phyloP scores from a whole-genome alignment of 2,888 invertebrate species.

The Eupithecia insigniata region DNA sequence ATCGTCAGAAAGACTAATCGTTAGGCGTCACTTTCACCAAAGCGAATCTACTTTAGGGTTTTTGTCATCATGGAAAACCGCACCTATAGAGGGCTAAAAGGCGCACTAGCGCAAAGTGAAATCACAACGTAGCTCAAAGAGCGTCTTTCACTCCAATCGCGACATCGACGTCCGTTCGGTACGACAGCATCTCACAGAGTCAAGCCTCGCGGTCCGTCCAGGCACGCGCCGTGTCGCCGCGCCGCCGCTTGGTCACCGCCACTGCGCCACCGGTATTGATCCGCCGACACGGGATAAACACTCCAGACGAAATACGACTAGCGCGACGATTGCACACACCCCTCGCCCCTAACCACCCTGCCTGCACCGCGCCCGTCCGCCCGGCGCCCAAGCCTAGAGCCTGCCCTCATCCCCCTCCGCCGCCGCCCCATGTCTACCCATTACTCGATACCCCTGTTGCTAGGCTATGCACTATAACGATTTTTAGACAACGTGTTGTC shows the following conservation, averaged over 20 bases:
- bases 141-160: slow-evolving; percentile 81
- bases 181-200: slow-evolving; percentile 83
- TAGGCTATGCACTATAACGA: slow-evolving; percentile 57
- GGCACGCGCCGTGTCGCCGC: slow-evolving; percentile 79
- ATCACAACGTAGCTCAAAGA: slow-evolving; percentile 77
- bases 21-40: slow-evolving; percentile 78
- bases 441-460: slow-evolving; percentile 61
- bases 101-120: slow-evolving; percentile 78
- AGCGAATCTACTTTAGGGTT: slow-evolving; percentile 77
- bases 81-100: slow-evolving; percentile 74
- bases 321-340: slow-evolving; percentile 80
- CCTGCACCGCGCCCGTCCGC: slow-evolving; percentile 67
- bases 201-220: slow-evolving; percentile 64
- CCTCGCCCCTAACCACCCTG: slow-evolving; percentile 63
- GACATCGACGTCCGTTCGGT: slow-evolving; percentile 82
- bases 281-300: slow-evolving; percentile 83
- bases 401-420: slow-evolving; percentile 51
- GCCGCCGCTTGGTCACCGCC: slow-evolving; percentile 79
- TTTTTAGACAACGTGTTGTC: slow-evolving; percentile 43
- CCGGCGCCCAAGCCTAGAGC: slow-evolving; percentile 63
- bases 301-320: slow-evolving; percentile 84
- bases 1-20: slow-evolving; percentile 84
- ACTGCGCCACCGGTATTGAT: slow-evolving; percentile 84
- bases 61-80: slow-evolving; percentile 73
- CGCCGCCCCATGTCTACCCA: slow-evolving; percentile 57